Evolutionary conservation across 2,797 vertebrate species (phyloP).

Genomic region (Chloroceryle amazona): DNA sequence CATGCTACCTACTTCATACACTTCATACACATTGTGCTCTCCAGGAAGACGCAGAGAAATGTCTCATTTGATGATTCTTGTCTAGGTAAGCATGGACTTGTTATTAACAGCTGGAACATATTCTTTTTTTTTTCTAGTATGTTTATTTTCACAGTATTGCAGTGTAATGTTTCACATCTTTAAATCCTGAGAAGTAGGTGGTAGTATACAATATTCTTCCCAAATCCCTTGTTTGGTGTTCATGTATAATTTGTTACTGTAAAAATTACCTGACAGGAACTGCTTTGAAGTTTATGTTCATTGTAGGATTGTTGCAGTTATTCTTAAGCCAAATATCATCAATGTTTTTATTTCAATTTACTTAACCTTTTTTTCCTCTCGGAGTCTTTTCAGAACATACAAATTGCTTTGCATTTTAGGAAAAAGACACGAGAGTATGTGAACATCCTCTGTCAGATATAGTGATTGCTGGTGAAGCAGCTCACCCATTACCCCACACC

Average conservation of each 20-base stretch:
- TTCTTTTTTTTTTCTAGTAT: neutral
- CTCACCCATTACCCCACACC: slow-evolving; percentile 96
- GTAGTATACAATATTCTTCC: neutral
- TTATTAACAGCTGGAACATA: neutral
- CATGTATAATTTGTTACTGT: neutral
- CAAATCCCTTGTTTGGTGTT: neutral
- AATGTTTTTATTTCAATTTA: neutral
- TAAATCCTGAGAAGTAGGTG: neutral
- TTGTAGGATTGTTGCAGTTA: neutral
- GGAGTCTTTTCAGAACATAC: neutral
- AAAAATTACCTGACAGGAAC: neutral
- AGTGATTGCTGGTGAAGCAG: slow-evolving; percentile 96
- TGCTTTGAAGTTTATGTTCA: neutral
- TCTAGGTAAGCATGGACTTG: neutral
- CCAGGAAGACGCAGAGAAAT: neutral
- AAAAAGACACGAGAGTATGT: slow-evolving; percentile 96
- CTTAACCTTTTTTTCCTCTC: neutral
- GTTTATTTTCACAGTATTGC: neutral
- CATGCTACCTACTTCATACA: neutral
- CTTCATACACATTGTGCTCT: neutral
- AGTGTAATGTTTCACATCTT: neutral
- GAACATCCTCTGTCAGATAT: slow-evolving; percentile 98
- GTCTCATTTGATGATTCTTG: neutral
- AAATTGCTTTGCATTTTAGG: slow-evolving; percentile 79
- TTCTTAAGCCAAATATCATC: neutral